Evolutionary conservation across 1,140 invertebrate species (phyloP).

Genomic region (Limonius californicus): DNA sequence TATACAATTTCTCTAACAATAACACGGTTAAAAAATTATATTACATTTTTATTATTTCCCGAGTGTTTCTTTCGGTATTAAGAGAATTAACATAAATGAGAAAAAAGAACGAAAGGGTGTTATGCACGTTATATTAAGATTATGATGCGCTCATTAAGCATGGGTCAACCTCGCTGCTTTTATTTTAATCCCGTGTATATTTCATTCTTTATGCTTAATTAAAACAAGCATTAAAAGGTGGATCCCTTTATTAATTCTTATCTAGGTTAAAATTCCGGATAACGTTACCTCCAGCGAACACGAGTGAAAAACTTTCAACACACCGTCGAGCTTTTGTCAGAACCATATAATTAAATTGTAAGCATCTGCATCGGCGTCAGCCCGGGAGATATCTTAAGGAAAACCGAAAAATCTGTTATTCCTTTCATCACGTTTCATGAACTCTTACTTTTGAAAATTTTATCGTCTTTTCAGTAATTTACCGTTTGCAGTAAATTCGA

Average conservation of each 20-base stretch:
- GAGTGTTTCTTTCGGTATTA: neutral
- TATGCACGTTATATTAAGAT: conserved; percentile 4
- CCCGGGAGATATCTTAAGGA: too few relatives aligned
- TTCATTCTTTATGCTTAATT: conserved; percentile 11
- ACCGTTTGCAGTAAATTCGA: too few relatives aligned
- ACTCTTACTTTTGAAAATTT: too few relatives aligned
- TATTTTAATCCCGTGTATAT: conserved; percentile 6
- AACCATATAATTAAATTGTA: too few relatives aligned
- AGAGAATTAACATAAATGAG: neutral
- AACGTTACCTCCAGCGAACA: neutral
- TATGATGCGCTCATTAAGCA: conserved; percentile 6
- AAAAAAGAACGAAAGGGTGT: neutral
- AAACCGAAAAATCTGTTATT: too few relatives aligned
- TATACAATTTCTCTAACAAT: neutral
- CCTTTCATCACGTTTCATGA: too few relatives aligned
- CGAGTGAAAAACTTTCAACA: neutral
- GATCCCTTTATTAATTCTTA: conserved; percentile 9
- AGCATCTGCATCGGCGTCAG: too few relatives aligned
- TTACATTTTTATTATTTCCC: conserved; percentile 1
- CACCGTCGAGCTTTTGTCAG: neutral
- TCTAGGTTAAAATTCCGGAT: conserved; percentile 2
- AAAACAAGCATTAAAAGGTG: conserved; percentile 10
- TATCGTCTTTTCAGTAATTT: too few relatives aligned
- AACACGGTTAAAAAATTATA: neutral
- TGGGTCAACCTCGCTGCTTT: conserved; percentile 2